Percentiles rank a stretch among this genome's conserved stretches.
Conservation (phyloP, 1,140 invertebrate genomes). For the Anagrus nilaparvatae region DNA sequence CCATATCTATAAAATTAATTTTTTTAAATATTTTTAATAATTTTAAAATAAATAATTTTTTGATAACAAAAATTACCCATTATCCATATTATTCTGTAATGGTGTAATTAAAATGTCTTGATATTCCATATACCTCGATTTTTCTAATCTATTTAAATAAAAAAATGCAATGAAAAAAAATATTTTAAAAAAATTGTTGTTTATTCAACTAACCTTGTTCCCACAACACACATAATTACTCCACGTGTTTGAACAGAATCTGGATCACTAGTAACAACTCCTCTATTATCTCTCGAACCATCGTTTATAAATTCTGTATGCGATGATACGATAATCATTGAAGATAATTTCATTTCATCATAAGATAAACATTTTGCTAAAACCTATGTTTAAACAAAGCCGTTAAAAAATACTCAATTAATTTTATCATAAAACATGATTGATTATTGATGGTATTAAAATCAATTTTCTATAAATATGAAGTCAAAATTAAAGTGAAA, state of each 20-base stretch:
- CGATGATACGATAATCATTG: constrained; percentile 50
- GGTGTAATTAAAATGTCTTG: constrained; percentile 45
- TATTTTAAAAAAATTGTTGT: too few relatives aligned
- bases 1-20: constrained; percentile 16
- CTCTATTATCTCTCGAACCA: constrained; percentile 48
- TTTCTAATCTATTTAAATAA: constrained; percentile 31
- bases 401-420: background rate
- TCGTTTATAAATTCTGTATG: constrained; percentile 54
- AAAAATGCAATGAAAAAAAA: constrained; percentile 10
- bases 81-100: constrained; percentile 40
- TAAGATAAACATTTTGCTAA: constrained; percentile 46
- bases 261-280: constrained; percentile 32
- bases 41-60: background rate
- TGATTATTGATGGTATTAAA: background rate
- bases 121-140: constrained; percentile 44
- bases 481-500: too few relatives aligned
- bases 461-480: background rate
- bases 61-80: constrained; percentile 33
- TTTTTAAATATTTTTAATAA: too few relatives aligned
- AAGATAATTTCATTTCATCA: constrained; percentile 51
- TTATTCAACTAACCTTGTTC: constrained; percentile 25
- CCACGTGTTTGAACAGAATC: constrained; percentile 31
- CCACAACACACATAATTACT: constrained; percentile 34
- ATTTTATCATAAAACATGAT: background rate
- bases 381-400: constrained; percentile 22